Percentiles rank a stretch among this genome's conserved stretches.
Evolutionary conservation across 2,113 vertebrate species (phyloP).

Genomic region (Mus pahari): DNA sequence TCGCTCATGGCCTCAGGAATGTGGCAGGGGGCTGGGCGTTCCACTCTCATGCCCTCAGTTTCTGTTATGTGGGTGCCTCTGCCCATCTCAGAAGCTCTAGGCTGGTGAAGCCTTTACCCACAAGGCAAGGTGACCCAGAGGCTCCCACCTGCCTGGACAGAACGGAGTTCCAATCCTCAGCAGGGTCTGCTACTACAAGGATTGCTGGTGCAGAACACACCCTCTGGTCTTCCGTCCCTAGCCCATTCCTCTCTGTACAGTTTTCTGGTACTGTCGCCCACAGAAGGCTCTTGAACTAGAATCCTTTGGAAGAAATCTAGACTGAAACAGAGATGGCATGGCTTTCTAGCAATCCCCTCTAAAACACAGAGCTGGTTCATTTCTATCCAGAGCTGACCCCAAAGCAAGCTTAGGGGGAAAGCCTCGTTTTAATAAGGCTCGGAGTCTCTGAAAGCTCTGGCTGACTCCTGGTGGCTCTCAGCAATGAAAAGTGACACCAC

Average conservation of each 20-base stretch:
- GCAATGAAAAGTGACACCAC: no score
- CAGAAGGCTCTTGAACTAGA: background rate
- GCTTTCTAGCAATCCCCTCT: background rate
- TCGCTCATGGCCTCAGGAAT: background rate
- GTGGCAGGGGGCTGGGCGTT: accelerated
- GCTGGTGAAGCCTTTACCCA: background rate
- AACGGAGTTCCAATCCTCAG: no score
- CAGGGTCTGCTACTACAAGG: background rate
- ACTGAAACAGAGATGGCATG: background rate
- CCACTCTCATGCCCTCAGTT: no score
- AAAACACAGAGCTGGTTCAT: background rate
- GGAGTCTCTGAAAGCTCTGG: no score
- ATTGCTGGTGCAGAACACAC: background rate
- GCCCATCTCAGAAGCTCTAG: background rate
- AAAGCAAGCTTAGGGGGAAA: background rate
- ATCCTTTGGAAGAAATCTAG: background rate
- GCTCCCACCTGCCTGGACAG: background rate
- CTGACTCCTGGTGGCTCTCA: background rate
- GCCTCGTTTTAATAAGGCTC: background rate
- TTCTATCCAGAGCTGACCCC: background rate
- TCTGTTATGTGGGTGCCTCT: background rate
- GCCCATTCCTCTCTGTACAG: no score
- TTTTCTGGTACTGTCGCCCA: background rate
- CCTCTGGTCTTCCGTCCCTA: background rate
- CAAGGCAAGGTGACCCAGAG: background rate